Base-by-base conservation (phyloP, 2,113 vertebrate species). In the Lepisosteus osseus region DNA sequence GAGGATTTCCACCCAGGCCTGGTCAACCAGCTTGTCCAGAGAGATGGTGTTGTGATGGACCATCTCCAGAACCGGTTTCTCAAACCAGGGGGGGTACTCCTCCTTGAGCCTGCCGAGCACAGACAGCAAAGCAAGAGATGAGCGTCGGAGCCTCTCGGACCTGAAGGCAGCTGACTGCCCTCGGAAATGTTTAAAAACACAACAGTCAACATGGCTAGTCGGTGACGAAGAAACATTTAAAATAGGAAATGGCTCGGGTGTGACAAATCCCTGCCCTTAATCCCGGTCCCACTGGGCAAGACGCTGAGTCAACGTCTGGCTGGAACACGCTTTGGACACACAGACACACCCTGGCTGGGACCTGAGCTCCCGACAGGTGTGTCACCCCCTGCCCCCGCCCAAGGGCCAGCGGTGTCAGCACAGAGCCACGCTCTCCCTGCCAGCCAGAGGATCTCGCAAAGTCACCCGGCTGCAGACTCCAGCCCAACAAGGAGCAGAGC, bases 31-130 rank as follows among this genome's bases (percentile, higher is more conserved):
- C 79, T 99, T 99, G 80, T 99, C 97, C 77, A 99, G 86, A 61
- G 97, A 96, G n/a, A 97, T 90, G 0, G 96, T 99, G 86, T 98
- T 99, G 86, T 99, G 97, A 77, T 99, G 97, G 65, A 99, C 95
- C 83, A 97, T 96, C 89, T 97, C 95, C 79, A 99, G 83, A 59
- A 99, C 94, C 2, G 94, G 94, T 74, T 97, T 98, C 88, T 99
- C 97, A 86, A 98, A 99, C 97, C 97, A 99, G 68, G 83, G 78
- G 8, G 95, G 95, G 82, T 96, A 99, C 78, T 99, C 97, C 80
- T 99, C 97, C 82, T 96, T 95, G 76, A 99, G 91, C 77, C 97
- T 99, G 72, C 3, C 61, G 14, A 42, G 55, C 40, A 74, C 7
- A 64, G 9, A 3, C 2, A 9, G 47, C 5, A 51, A 9, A 9